Conservation (phyloP, 2,113 vertebrate species). For the Periophthalmodon schlosseri region DNA sequence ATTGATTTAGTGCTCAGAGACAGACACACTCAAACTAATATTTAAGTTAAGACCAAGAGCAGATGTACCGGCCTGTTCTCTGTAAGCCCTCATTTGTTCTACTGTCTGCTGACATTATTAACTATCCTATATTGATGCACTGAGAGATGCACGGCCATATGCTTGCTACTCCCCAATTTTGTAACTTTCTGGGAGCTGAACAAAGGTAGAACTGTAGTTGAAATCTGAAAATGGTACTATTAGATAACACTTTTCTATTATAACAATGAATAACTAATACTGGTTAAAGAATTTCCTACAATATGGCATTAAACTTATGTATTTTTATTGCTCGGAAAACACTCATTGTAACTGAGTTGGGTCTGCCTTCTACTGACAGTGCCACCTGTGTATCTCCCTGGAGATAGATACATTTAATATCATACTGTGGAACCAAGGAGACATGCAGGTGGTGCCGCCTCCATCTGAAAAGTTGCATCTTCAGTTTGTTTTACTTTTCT, state of each 20-base stretch:
- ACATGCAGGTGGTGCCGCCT: too few species aligned
- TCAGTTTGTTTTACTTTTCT: too few species aligned
- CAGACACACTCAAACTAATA: neutral
- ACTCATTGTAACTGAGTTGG: too few species aligned
- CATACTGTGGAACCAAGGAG: too few species aligned
- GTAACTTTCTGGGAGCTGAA: neutral
- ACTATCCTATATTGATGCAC: neutral
- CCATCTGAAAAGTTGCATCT: too few species aligned
- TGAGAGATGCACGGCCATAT: neutral
- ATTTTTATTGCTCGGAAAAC: too few species aligned
- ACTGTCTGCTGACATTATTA: neutral
- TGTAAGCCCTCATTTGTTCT: constrained; percentile 1
- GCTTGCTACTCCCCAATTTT: neutral
- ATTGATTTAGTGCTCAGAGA: neutral
- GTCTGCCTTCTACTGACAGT: too few species aligned
- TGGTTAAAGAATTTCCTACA: too few species aligned
- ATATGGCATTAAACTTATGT: too few species aligned
- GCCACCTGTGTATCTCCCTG: too few species aligned
- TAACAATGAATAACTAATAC: neutral
- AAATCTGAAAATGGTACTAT: neutral
- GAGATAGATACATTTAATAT: too few species aligned
- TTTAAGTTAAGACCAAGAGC: constrained; percentile 1
- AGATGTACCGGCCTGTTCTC: constrained; percentile 1
- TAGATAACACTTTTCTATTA: neutral
- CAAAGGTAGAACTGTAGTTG: neutral